Percentiles rank a stretch among this genome's conserved stretches.
Evolutionary conservation across 2,888 invertebrate species (phyloP).

Genomic region (Sinopyrophorus schimmeli): DNA sequence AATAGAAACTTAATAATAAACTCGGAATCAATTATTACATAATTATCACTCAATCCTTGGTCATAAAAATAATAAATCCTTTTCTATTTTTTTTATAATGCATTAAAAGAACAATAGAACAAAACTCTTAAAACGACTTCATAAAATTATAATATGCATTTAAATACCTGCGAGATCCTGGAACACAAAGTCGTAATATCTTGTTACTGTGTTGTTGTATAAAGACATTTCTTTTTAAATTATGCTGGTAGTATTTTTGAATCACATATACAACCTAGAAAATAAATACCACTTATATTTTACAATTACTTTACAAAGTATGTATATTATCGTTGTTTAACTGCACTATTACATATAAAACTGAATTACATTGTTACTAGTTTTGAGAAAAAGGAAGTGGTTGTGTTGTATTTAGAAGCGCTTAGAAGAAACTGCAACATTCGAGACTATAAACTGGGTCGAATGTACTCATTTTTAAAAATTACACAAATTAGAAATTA

Average conservation of each 20-base stretch:
- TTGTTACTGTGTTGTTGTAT: slow-evolving; percentile 65
- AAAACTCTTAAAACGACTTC: too few species aligned
- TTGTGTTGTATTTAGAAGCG: neutral
- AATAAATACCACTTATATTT: slow-evolving; percentile 5
- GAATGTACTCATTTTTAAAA: neutral
- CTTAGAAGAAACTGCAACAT: slow-evolving; percentile 6
- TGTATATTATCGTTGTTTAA: too few species aligned
- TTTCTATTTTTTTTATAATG: too few species aligned
- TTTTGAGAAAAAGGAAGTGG: neutral
- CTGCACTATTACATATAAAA: neutral
- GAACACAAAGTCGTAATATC: slow-evolving; percentile 59
- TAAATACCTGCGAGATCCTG: slow-evolving; percentile 69
- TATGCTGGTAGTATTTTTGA: neutral
- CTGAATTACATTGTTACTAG: neutral
- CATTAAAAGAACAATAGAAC: too few species aligned
- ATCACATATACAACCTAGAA: slow-evolving; percentile 9
- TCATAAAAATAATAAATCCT: too few species aligned
- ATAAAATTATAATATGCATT: too few species aligned
- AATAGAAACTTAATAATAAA: too few species aligned
- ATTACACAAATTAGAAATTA: slow-evolving; percentile 8
- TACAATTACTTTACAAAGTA: neutral
- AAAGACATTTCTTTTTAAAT: slow-evolving; percentile 56
- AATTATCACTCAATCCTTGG: too few species aligned
- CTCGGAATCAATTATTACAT: too few species aligned
- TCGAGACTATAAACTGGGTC: neutral